Evolutionary conservation across 2,113 vertebrate genomes (phyloP).

Genomic region (Hydrolagus affinis): DNA sequence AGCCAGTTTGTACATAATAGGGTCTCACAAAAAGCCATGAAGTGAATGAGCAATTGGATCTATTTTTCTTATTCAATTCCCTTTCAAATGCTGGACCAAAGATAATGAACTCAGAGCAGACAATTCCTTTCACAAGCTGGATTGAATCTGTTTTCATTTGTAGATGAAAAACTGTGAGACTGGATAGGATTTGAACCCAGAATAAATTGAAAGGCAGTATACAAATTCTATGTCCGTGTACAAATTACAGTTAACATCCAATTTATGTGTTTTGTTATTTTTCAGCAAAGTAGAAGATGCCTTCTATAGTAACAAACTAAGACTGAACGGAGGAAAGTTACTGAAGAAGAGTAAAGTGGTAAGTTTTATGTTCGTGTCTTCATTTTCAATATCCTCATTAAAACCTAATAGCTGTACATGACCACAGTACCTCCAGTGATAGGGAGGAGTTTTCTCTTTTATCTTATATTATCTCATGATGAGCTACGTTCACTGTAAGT

Average conservation of each 20-base stretch:
- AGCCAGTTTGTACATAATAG: no score
- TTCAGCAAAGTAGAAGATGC: slow-evolving; percentile 88
- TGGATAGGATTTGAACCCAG: background rate
- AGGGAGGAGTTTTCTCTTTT: background rate
- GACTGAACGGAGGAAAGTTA: slow-evolving; percentile 83
- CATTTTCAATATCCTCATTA: background rate
- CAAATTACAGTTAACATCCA: background rate
- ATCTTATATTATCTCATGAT: no score
- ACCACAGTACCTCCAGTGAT: no score
- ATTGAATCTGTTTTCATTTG: background rate
- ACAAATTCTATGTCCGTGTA: no score
- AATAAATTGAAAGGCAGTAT: no score
- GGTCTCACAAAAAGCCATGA: no score
- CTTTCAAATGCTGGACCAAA: no score
- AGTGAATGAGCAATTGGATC: no score
- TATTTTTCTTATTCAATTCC: no score
- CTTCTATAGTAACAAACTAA: slow-evolving; percentile 80
- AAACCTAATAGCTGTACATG: background rate
- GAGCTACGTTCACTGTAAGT: no score
- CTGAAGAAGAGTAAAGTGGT: slow-evolving; percentile 95
- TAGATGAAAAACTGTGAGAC: background rate
- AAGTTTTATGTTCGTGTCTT: slow-evolving; percentile 42
- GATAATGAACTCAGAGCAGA: no score
- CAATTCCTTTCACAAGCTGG: background rate
- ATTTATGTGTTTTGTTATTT: slow-evolving; percentile 33